A percentile compares a stretch with the other conserved stretches of the same genome.
phyloP scores from a whole-genome alignment of 2,113 vertebrate genomes.

The Dipodomys spectabilis region DNA sequence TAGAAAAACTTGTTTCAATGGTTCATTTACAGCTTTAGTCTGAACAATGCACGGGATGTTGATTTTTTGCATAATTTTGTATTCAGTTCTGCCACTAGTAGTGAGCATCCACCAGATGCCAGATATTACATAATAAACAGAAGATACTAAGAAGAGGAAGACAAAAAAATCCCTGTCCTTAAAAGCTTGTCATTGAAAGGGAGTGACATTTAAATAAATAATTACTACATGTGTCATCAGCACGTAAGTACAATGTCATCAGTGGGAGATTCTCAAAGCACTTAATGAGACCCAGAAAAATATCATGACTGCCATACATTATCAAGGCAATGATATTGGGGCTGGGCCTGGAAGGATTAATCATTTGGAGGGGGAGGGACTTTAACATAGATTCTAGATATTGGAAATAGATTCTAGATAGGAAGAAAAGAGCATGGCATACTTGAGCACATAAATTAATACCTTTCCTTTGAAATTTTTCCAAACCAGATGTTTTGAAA shows the following conservation, averaged over 20 bases:
- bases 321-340: not conserved
- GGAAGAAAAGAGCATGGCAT: not conserved
- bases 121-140: not conserved
- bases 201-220: not conserved
- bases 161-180: not conserved
- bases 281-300: not conserved
- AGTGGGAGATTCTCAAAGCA: not conserved
- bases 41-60: not conserved
- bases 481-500: not conserved
- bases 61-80: not conserved
- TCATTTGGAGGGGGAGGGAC: not conserved
- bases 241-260: not conserved
- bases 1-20: not conserved
- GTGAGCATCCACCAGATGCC: not conserved
- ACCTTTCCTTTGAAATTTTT: too few relatives aligned
- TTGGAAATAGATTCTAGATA: not conserved
- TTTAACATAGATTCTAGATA: not conserved
- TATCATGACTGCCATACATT: not conserved
- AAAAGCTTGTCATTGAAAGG: constrained; percentile 30
- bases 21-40: not conserved
- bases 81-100: not conserved
- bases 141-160: not conserved
- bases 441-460: not conserved
- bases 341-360: not conserved
- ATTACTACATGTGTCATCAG: not conserved